Conservation (phyloP, 2,113 vertebrate species). For the Galeopterus variegatus region DNA sequence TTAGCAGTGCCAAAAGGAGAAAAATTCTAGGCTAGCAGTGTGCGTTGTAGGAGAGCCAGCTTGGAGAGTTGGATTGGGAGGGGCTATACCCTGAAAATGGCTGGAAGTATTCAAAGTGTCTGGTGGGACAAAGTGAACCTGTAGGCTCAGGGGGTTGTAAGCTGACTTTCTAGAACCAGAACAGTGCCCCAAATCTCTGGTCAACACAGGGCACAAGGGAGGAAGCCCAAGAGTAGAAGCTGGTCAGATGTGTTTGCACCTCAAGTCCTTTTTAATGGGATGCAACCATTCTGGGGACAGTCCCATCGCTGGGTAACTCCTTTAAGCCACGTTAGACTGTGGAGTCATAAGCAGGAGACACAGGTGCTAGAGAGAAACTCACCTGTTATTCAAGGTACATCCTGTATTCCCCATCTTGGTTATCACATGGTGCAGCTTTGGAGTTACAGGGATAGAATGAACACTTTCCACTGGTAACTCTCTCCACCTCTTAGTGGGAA, state of each 20-base stretch:
- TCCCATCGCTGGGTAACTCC: not conserved
- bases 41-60: conserved; percentile 78
- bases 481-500: not conserved
- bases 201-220: not conserved
- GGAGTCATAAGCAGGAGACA: not conserved
- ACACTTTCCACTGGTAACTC: not conserved
- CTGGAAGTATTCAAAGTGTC: conserved; percentile 1
- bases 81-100: not conserved
- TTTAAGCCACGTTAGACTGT: not conserved
- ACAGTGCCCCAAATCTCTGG: not conserved
- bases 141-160: not conserved
- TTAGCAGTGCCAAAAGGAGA: conserved; percentile 80
- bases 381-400: not conserved
- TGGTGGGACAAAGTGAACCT: not conserved
- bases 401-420: not conserved
- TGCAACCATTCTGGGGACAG: not conserved
- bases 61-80: conserved; percentile 30
- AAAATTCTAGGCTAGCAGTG: conserved; percentile 77
- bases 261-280: not conserved
- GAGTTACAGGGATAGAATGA: not conserved
- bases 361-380: not conserved
- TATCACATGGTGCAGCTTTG: not conserved
- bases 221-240: not conserved
- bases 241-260: not conserved
- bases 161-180: not conserved